These are phyloP conservation scores for Drosophila sproati DNA, from an alignment of 1,140 invertebrate species.

Conservation along the genomic window DNA sequence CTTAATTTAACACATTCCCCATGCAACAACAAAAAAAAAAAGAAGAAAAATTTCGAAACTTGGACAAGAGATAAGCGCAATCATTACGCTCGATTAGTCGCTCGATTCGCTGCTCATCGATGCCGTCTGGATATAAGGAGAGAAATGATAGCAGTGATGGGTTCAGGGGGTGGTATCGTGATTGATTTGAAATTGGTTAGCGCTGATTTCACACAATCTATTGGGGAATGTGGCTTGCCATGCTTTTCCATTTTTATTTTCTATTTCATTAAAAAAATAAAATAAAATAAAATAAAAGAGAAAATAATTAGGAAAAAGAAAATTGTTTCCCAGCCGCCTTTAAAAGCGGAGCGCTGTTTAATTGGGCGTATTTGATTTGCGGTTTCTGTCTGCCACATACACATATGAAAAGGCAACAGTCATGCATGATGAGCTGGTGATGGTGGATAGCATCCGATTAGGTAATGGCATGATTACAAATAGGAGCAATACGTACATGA, in stretches of 20 bases:
- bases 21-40: slow-evolving; percentile 18
- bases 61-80: slow-evolving; percentile 67
- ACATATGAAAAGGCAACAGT: slow-evolving; percentile 60
- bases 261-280: slow-evolving; percentile 37
- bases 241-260: slow-evolving; percentile 51
- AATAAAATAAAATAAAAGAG: slow-evolving; percentile 14
- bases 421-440: slow-evolving; percentile 50
- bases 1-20: slow-evolving; percentile 74
- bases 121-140: background rate
- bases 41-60: slow-evolving; percentile 39
- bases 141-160: background rate
- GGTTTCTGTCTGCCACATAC: slow-evolving; percentile 40
- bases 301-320: slow-evolving; percentile 10
- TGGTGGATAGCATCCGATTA: slow-evolving; percentile 47
- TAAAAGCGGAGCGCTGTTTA: slow-evolving; percentile 63
- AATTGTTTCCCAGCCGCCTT: slow-evolving; percentile 23
- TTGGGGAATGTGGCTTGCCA: slow-evolving; percentile 24
- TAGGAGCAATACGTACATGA: background rate
- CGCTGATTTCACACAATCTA: slow-evolving; percentile 81
- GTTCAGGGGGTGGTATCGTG: slow-evolving; percentile 38
- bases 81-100: slow-evolving; percentile 79
- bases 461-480: slow-evolving; percentile 50
- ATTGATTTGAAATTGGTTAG: slow-evolving; percentile 82
- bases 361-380: slow-evolving; percentile 80
- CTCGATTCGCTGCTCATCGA: slow-evolving; percentile 43